Conservation (phyloP, 2,888 invertebrate genomes). For the Electrophaes corylata region DNA sequence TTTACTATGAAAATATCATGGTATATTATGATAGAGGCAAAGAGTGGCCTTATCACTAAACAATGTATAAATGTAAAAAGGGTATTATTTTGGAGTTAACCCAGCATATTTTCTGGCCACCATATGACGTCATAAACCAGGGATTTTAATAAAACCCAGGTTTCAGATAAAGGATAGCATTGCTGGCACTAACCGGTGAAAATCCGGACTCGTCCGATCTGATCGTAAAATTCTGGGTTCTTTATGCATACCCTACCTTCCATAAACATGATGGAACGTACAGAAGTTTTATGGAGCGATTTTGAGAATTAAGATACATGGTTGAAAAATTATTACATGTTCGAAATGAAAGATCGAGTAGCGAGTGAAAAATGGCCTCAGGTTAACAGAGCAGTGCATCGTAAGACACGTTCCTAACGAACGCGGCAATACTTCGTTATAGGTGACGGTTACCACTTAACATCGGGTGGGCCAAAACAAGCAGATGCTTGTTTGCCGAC, state of each 20-base stretch:
- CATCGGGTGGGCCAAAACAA: no score
- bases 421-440: no score
- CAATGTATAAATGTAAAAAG: background rate
- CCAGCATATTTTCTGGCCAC: background rate
- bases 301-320: background rate
- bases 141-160: conserved; percentile 18
- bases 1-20: no score
- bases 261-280: conserved; percentile 27
- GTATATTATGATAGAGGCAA: no score
- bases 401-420: no score
- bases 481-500: no score
- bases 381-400: no score
- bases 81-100: background rate
- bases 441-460: no score
- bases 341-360: no score
- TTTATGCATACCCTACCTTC: conserved; percentile 26
- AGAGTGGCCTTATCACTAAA: no score
- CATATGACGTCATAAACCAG: conserved; percentile 21
- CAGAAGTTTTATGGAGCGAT: conserved; percentile 8
- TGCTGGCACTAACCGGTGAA: conserved; percentile 7
- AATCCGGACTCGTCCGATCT: conserved; percentile 13
- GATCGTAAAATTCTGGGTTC: conserved; percentile 16
- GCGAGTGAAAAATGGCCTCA: no score
- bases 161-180: conserved; percentile 15
- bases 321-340: no score